Percentiles rank a stretch among this genome's conserved stretches.
These are phyloP conservation scores for Lepidocyrtinus sp. DNA, from an alignment of 2,888 invertebrate species.

Conservation along the genomic window DNA sequence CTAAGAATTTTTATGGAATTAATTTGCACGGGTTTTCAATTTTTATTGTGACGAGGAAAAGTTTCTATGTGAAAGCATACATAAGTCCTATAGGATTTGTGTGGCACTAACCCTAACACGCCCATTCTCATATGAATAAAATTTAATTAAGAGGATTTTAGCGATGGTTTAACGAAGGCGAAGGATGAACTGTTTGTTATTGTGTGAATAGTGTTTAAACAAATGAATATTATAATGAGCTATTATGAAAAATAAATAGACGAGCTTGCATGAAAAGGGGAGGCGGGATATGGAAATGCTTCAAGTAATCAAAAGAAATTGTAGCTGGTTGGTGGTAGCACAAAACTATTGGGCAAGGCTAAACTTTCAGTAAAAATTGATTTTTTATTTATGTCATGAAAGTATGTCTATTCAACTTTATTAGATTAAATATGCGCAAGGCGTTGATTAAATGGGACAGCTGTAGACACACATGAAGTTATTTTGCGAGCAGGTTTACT, in stretches of 20 bases:
- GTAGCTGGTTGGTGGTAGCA: neutral
- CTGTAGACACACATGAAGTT: neutral
- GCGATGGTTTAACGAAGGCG: conserved; percentile 17
- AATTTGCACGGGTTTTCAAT: conserved; percentile 23
- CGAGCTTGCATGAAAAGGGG: neutral
- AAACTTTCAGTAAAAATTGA: neutral
- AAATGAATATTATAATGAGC: conserved; percentile 37
- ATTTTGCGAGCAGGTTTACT: too few species aligned
- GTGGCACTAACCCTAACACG: neutral
- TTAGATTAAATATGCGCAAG: neutral
- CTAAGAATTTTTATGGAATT: conserved; percentile 22
- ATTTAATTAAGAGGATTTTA: neutral
- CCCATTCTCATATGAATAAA: neutral
- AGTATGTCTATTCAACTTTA: too few species aligned
- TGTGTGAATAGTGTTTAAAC: conserved; percentile 14
- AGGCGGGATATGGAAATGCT: conserved; percentile 11
- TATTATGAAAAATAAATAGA: conserved; percentile 29
- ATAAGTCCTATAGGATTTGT: too few species aligned
- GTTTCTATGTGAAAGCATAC: neutral
- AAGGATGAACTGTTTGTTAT: conserved; percentile 10
- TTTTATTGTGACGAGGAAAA: too few species aligned
- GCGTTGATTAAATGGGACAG: conserved; percentile 3
- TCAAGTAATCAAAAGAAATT: conserved; percentile 9
- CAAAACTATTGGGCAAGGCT: neutral
- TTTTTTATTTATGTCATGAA: conserved; percentile 5